Base-by-base conservation (phyloP, 2,113 vertebrate species). In the Zeus faber region DNA sequence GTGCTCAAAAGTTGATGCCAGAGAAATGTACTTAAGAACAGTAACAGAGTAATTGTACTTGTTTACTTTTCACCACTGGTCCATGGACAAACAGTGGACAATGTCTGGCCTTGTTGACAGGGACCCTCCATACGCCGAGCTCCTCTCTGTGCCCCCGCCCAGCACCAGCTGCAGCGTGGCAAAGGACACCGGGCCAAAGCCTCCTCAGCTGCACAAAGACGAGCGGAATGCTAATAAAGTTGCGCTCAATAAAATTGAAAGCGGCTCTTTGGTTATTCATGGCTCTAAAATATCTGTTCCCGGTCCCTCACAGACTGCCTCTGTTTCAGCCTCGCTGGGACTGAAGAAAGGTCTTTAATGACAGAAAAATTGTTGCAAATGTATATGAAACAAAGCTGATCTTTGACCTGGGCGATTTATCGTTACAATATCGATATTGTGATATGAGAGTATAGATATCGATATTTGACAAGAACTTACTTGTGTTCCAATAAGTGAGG, bases 171-270 rank as follows among this genome's bases (percentile, higher is more conserved):
- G 82, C 84, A 81, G 74, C 70, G 72, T 3, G 43, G 58, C 72
- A 74, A 64, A 83, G 67, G 74, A 84, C 79, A 82, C 77, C 76
- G 74, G 77, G 72, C 74, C 49, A 31, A 49, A 72, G 81, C 70
- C 67, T 67, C 76, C 70, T 79, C 78, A 57, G 73, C 70, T n/a
- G 49, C 64, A 81, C 70, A 71, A 66, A 68, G 65, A 62, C 72
- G 65, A 62, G 53, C 65, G 21, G 81, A 86, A 86, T 84, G 74
- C 80, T 80, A 83, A 86, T 84, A 81, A 84, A 81, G 74, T 72
- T 74, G 65, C 70, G 81, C 75, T 84, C 78, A 79, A 81, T 81
- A 76, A 80, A 70, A 80, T 81, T 84, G 78, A 79, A 86, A 84
- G 84, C 74, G 74, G 80, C 58, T 76, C 81, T 80, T 84, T 81